A percentile compares a stretch with the other conserved stretches of the same genome.
phyloP scores from a whole-genome alignment of 92 coral and sea anemone species.

The Zoanthus sociatus region DNA sequence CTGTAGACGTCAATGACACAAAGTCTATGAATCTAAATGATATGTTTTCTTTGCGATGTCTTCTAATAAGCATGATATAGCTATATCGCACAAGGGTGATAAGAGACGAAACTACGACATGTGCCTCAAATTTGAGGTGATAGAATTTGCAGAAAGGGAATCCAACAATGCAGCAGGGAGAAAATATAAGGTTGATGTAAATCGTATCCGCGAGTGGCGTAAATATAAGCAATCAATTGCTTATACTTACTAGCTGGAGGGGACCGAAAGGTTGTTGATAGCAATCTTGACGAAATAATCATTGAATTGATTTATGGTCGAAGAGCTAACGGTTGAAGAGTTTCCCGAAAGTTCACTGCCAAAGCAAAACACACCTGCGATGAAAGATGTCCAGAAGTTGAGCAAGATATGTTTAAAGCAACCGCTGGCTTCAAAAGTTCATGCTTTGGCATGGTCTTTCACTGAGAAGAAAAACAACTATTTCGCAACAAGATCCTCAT shows the following conservation, averaged over 20 bases:
- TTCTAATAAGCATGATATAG: too few relatives aligned
- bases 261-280: conserved; percentile 34
- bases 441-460: conserved; percentile 64
- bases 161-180: conserved; percentile 48
- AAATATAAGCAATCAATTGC: conserved; percentile 28
- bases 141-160: conserved; percentile 54
- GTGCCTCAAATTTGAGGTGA: conserved; percentile 47
- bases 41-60: too few relatives aligned
- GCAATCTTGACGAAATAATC: conserved; percentile 30
- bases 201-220: conserved; percentile 45
- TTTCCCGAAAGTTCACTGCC: conserved; percentile 40
- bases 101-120: conserved; percentile 15
- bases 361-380: conserved; percentile 1
- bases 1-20: too few relatives aligned
- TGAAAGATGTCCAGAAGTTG: conserved; percentile 54
- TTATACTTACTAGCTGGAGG: conserved; percentile 51
- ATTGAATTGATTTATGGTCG: conserved; percentile 40
- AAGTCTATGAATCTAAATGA: too few relatives aligned
- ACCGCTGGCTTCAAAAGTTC: conserved; percentile 69
- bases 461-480: conserved; percentile 65
- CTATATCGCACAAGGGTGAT: too few relatives aligned
- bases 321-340: conserved; percentile 46
- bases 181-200: conserved; percentile 41
- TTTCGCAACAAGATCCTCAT: conserved; percentile 52
- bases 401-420: conserved; percentile 54